These are phyloP conservation scores for Euzophera pinguis DNA, from an alignment of 2,888 invertebrate genomes.

Conservation along the genomic window DNA sequence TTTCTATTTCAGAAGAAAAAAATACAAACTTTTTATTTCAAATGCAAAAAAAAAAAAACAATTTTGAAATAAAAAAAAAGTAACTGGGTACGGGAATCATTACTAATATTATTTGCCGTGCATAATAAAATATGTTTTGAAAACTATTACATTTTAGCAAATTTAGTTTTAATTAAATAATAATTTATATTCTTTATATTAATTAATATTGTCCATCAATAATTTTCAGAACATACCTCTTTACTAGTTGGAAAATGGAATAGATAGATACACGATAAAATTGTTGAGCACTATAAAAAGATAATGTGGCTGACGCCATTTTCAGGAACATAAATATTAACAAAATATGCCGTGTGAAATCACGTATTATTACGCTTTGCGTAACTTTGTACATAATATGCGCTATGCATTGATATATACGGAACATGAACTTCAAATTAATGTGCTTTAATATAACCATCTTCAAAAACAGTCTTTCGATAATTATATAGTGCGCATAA, in stretches of 20 bases:
- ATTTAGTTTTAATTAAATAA: no score
- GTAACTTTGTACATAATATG: neutral
- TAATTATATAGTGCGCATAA: neutral
- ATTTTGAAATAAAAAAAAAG: neutral
- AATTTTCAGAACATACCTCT: neutral
- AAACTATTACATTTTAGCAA: neutral
- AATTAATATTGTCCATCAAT: neutral
- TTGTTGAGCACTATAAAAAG: neutral
- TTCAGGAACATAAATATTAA: neutral
- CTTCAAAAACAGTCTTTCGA: constrained; percentile 1
- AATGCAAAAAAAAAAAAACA: no score
- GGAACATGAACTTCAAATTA: neutral
- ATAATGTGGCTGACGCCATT: neutral
- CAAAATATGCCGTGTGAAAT: neutral
- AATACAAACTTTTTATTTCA: neutral
- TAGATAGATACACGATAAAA: neutral
- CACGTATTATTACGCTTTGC: no score
- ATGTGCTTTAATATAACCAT: no score
- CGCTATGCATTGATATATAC: neutral
- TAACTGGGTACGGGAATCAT: constrained; percentile 5
- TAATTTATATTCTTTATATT: neutral
- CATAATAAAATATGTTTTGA: neutral
- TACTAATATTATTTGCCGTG: no score
- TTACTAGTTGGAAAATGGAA: neutral
- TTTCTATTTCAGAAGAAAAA: neutral